Conservation (phyloP, 2,113 vertebrate genomes). For the Colius striatus region DNA sequence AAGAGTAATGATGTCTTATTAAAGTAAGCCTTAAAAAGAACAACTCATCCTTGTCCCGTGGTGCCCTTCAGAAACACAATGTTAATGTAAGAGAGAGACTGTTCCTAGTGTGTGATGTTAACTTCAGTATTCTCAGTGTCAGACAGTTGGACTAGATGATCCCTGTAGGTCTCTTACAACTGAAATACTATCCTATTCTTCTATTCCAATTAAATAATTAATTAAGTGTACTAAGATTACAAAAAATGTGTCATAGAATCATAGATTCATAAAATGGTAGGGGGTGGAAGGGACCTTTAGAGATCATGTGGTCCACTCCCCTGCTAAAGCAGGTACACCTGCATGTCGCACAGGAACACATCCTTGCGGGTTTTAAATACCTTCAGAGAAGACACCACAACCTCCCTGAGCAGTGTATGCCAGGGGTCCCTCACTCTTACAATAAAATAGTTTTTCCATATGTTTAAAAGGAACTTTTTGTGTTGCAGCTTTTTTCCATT, state of each 20-base stretch:
- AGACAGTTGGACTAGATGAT: background rate
- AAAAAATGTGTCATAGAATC: background rate
- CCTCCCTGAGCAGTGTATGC: too few relatives aligned
- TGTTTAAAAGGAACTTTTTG: too few relatives aligned
- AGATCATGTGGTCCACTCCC: too few relatives aligned
- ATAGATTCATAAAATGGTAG: too few relatives aligned
- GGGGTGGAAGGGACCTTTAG: too few relatives aligned
- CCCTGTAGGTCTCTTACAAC: background rate
- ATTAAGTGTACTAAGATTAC: background rate
- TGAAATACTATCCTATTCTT: background rate
- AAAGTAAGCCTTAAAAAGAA: constrained; percentile 40
- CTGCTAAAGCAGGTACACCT: too few relatives aligned
- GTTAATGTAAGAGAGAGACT: background rate
- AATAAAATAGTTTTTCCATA: too few relatives aligned
- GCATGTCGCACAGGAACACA: too few relatives aligned
- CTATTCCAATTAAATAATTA: background rate
- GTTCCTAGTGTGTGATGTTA: background rate
- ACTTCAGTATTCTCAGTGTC: background rate
- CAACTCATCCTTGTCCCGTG: constrained; percentile 1
- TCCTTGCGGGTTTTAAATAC: too few relatives aligned
- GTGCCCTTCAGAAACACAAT: constrained; percentile 23
- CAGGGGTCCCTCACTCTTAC: too few relatives aligned
- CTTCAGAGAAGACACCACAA: too few relatives aligned
- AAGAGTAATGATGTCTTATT: constrained; percentile 51
- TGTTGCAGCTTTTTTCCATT: too few relatives aligned